Percentiles rank a stretch among this genome's conserved stretches.
These are phyloP conservation scores for Drosophila buzzatii DNA, from an alignment of 2,888 invertebrate genomes.

Conservation along the genomic window DNA sequence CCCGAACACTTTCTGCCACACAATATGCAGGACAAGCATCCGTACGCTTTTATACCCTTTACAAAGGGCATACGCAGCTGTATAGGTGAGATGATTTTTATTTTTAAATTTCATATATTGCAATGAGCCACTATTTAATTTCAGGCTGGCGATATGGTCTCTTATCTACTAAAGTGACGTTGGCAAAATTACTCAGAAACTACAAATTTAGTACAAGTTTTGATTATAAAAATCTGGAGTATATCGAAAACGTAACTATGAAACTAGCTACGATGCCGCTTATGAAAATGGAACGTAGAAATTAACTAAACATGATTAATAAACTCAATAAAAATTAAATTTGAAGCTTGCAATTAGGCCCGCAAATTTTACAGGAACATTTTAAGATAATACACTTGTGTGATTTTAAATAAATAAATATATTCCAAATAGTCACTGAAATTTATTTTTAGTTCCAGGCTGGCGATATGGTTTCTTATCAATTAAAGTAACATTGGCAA, in stretches of 20 bases:
- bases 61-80: slow-evolving; percentile 20
- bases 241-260: slow-evolving; percentile 12
- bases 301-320: background rate
- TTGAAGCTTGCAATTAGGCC: too few relatives aligned
- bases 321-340: slow-evolving; percentile 35
- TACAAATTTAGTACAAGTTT: slow-evolving; percentile 21
- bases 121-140: background rate
- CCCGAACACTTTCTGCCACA: slow-evolving; percentile 20
- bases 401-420: too few relatives aligned
- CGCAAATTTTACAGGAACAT: too few relatives aligned
- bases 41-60: slow-evolving; percentile 18
- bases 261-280: slow-evolving; percentile 10
- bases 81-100: background rate
- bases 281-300: slow-evolving; percentile 8
- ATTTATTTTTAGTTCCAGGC: slow-evolving; percentile 4
- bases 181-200: slow-evolving; percentile 25
- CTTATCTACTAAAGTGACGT: slow-evolving; percentile 11
- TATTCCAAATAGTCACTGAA: background rate
- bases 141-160: slow-evolving; percentile 20
- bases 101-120: too few relatives aligned
- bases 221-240: slow-evolving; percentile 14
- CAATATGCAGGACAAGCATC: slow-evolving; percentile 17
- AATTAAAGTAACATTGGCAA: slow-evolving; percentile 14
- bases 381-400: slow-evolving; percentile 23
- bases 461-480: slow-evolving; percentile 13